phyloP scores from a whole-genome alignment of 2,888 invertebrate species.

The Eumacrocentrus americanus region DNA sequence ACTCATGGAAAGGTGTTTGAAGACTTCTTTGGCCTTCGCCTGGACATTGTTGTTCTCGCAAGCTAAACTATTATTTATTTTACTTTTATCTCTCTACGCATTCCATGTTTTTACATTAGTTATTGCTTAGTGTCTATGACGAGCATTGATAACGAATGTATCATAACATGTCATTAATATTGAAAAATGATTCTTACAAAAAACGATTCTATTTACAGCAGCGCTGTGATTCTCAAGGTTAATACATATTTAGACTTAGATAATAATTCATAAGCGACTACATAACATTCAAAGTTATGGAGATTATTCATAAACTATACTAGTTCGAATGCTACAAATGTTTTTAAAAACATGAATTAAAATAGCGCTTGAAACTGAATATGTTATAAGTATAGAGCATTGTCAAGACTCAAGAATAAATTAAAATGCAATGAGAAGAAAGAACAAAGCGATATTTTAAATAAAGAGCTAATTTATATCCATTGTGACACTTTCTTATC shows the following conservation, averaged over 20 bases:
- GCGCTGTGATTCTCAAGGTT: conserved; percentile 6
- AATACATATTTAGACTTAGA: neutral
- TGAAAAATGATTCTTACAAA: neutral
- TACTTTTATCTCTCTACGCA: too few relatives aligned
- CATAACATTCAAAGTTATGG: too few relatives aligned
- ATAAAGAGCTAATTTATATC: conserved; percentile 2
- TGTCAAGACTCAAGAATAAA: too few relatives aligned
- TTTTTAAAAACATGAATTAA: neutral
- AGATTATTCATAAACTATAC: too few relatives aligned
- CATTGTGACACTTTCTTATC: neutral
- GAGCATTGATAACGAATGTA: neutral
- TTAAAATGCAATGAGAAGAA: conserved; percentile 11
- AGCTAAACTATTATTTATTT: neutral
- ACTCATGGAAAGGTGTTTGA: neutral
- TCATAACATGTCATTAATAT: neutral
- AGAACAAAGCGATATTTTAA: conserved; percentile 8
- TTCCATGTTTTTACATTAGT: too few relatives aligned
- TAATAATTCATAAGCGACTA: neutral
- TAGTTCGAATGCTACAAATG: neutral
- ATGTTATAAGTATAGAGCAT: too few relatives aligned
- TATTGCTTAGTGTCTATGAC: too few relatives aligned
- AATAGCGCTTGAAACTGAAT: neutral
- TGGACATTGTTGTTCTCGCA: neutral
- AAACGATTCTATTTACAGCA: neutral
- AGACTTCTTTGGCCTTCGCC: neutral